A percentile compares a stretch with the other conserved stretches of the same genome.
phyloP scores from a whole-genome alignment of 2,797 vertebrate genomes.

The Alauda arvensis region DNA sequence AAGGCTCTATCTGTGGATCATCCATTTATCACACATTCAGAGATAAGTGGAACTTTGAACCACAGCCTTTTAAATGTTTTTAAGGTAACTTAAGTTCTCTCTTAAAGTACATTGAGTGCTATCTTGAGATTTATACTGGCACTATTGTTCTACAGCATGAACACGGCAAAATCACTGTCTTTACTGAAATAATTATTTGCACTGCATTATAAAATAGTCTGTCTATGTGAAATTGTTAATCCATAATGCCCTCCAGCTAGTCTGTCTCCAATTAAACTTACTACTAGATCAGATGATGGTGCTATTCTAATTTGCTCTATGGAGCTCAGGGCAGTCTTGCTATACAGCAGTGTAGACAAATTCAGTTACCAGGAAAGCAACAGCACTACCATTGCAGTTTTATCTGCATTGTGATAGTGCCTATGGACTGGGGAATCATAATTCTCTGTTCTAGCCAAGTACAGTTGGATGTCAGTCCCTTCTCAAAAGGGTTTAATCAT shows the following conservation, averaged over 20 bases:
- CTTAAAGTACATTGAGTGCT: not conserved
- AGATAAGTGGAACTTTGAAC: not conserved
- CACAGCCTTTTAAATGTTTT: not conserved
- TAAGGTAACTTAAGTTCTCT: conserved; percentile 17
- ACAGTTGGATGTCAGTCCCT: not conserved
- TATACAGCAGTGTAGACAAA: not conserved
- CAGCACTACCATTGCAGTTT: not conserved
- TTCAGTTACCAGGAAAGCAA: not conserved
- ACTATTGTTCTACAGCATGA: not conserved
- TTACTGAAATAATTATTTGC: not conserved
- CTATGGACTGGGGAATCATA: not conserved
- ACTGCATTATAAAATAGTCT: not conserved
- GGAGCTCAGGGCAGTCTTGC: not conserved
- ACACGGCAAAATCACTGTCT: not conserved
- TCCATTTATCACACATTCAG: not conserved
- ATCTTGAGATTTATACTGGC: not conserved
- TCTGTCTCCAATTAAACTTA: not conserved
- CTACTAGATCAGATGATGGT: not conserved
- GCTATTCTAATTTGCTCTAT: not conserved
- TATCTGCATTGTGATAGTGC: not conserved
- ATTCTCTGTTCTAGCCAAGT: not conserved
- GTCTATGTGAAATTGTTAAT: not conserved
- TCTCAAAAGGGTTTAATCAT: conserved; percentile 5
- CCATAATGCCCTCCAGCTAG: not conserved
- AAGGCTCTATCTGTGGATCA: not conserved